Evolutionary conservation across 1,140 invertebrate genomes (phyloP), one percentile per base, ranked within the genome.

Genomic region (Eumaeus atala): DNA sequence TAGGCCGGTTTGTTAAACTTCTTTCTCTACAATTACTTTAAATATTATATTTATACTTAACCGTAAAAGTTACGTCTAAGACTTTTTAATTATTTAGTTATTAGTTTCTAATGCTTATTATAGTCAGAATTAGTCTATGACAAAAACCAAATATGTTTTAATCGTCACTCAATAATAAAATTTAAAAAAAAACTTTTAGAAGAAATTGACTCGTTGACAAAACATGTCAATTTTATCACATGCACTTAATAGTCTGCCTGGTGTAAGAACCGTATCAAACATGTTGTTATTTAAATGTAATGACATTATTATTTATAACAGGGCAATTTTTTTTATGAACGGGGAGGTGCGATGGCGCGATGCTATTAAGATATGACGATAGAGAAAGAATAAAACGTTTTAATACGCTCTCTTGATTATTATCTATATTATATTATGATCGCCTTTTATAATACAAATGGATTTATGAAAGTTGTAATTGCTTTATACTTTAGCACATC

Each of bases 371-470:
- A 84, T 82, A 81, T 53, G 58, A 58, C 59, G 67, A 62, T 64
- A 69, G 71, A 73, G 72, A 75, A 74, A 74, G 70, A 64, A 69
- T 74, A 76, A 28, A 82, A 73, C 67, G 67, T 68, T 81, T 79
- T 74, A 78, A 78, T 72, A 72, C 70, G 67, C 62, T 75, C 70
- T 59, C 58, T 53, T 56, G 78, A 84, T 85, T 69, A 68, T 62
- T 77, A 83, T 85, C 79, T 67, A 56, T 54, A 48, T 61, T 59
- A 48, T 56, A 64, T 64, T 54, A 60, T 53, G 44, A 51, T 59
- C 70, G 74, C 80, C 83, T 82, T 83, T 80, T 69, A 70, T 70
- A 61, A 62, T 55, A 69, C 68, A 74, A 85, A 82, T 82, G 69
- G 72, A 58, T 70, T 77, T 84, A 69, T 79, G 69, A 82, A 80